These are phyloP conservation scores for Seira ritae DNA, from an alignment of 2,888 invertebrate species.

Conservation along the genomic window DNA sequence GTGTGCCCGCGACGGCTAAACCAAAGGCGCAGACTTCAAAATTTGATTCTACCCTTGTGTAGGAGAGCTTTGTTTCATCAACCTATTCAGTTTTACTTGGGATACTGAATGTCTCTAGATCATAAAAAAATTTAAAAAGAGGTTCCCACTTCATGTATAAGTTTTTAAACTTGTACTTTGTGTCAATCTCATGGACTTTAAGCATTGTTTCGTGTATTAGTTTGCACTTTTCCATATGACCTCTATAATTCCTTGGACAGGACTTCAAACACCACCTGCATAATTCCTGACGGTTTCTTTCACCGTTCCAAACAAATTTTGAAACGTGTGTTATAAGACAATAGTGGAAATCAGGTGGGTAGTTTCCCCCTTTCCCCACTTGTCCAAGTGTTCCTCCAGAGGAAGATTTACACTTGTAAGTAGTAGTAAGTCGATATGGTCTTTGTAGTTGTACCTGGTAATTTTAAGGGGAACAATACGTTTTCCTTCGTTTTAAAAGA, in stretches of 20 bases:
- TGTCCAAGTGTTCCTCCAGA: neutral
- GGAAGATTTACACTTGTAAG: neutral
- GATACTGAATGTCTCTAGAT: neutral
- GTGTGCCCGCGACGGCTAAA: neutral
- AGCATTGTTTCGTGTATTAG: neutral
- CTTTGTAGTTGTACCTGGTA: neutral
- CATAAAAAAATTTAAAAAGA: neutral
- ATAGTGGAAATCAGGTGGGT: neutral
- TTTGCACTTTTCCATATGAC: neutral
- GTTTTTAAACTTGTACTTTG: neutral
- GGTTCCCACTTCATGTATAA: neutral
- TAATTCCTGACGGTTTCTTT: neutral
- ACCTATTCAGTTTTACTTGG: neutral
- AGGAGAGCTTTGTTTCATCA: neutral
- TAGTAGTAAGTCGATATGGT: neutral
- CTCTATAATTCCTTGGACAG: neutral
- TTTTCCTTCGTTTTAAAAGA: neutral
- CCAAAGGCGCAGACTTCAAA: neutral
- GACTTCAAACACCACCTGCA: neutral
- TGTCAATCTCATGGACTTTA: neutral
- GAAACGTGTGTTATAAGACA: neutral
- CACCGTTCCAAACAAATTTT: neutral
- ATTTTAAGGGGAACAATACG: neutral
- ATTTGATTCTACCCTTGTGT: neutral
- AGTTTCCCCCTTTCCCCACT: neutral